Evolutionary conservation across 2,113 vertebrate species (phyloP), one percentile per base, ranked within the genome.

Genomic region (Herpetotheres cachinnans): DNA sequence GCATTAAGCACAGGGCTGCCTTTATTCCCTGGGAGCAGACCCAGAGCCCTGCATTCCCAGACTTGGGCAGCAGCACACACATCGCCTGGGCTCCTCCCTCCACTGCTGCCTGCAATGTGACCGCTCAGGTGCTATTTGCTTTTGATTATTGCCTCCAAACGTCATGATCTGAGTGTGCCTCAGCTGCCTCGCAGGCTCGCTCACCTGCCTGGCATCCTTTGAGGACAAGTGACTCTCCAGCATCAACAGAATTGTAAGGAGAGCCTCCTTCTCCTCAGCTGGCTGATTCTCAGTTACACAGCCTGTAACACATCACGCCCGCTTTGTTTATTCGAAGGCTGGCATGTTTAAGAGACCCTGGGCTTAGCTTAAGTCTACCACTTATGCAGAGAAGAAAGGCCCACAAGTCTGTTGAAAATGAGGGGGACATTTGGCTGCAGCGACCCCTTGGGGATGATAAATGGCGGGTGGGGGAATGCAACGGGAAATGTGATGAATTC

Each of bases 101-200:
- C 71, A 0, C 61, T 2, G 2, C 63, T 69, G 81, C 59, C 67
- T 49, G 71, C 83, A 21, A 4, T 1, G 0, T 7, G 21, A 5
- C 50, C 2, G 11, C 38, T 50, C 76, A 15, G 47, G 44, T 56
- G 49, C 20, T n/a, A 4, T 54, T 46, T 15, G 5, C 26, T 32
- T 90, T 34, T 9, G 17, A 9, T 17, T 13, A 4, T 8, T 38
- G 44, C 34, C 72, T 42, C 49, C 52, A 14, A 22, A 29, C 0
- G 0, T 4, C 2, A 1, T 9, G 29, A 20, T 18, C 9, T 2
- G 36, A 17, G 7, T 2, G 6, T 6, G 58, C 21, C 10, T 0
- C 17, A 32, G 49, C 21, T 58, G 87, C 17, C 34, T 13, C 2
- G 24, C 26, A 25, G 6, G 30, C 9, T 76, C 6, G 24, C 59